Evolutionary conservation across 2,113 vertebrate species (phyloP).

Genomic region (Notothenia rossii): DNA sequence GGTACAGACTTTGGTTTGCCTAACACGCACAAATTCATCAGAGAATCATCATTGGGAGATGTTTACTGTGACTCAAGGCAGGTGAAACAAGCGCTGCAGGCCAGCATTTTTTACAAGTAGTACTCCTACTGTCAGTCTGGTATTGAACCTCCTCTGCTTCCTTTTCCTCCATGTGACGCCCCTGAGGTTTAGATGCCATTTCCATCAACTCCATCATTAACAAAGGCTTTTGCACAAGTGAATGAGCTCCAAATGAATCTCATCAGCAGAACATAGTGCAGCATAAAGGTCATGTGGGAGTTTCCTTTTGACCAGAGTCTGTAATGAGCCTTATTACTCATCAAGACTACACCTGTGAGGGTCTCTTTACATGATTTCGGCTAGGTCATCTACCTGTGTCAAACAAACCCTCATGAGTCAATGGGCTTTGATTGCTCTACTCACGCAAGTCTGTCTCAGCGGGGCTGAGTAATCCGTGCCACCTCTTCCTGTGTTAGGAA

Average conservation of each 20-base stretch:
- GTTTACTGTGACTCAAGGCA: background rate
- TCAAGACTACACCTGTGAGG: constrained; percentile 11
- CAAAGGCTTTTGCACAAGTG: background rate
- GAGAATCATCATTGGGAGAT: background rate
- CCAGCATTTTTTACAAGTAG: constrained; percentile 7
- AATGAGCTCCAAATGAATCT: background rate
- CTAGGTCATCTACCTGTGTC: background rate
- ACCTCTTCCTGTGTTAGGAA: constrained; percentile 70
- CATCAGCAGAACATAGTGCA: background rate
- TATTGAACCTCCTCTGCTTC: constrained; percentile 11
- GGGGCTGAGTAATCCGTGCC: constrained; percentile 68
- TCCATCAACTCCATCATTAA: background rate
- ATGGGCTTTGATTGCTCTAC: constrained; percentile 30
- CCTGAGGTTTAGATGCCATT: background rate
- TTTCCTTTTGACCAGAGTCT: background rate
- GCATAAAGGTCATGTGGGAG: background rate
- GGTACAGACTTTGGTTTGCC: constrained; percentile 37
- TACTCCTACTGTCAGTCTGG: constrained; percentile 22
- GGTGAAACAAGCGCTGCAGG: constrained; percentile 27
- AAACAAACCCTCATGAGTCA: constrained; percentile 52
- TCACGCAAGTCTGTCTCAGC: constrained; percentile 48
- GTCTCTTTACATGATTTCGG: constrained; percentile 13
- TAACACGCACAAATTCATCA: constrained; percentile 30
- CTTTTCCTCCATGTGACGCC: constrained; percentile 3
- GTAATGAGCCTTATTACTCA: background rate